Percentiles rank a stretch among this genome's conserved stretches.
Evolutionary conservation across 2,888 invertebrate species (phyloP).

Genomic region (Agriopis aurantiaria): DNA sequence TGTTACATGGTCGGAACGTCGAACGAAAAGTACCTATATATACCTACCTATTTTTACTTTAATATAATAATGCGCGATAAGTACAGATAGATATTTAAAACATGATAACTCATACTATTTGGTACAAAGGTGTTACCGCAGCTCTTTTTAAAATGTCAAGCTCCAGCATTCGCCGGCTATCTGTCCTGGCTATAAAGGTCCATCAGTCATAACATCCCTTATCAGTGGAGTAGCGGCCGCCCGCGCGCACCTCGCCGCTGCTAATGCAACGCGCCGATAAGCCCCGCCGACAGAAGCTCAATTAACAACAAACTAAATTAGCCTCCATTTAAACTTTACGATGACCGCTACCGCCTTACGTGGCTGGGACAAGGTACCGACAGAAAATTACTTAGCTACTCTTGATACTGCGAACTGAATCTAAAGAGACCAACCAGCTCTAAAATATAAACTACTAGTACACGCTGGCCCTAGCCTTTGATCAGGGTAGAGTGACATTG

Average conservation of each 20-base stretch:
- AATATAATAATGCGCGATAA: too few species aligned
- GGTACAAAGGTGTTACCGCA: background rate
- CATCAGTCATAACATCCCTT: conserved; percentile 75
- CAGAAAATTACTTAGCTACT: conserved; percentile 47
- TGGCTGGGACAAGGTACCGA: conserved; percentile 64
- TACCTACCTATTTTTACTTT: too few species aligned
- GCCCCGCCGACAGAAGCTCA: conserved; percentile 75
- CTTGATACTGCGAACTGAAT: conserved; percentile 4
- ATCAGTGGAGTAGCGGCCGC: conserved; percentile 61
- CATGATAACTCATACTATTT: too few species aligned
- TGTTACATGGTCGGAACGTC: too few species aligned
- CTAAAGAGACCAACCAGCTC: background rate
- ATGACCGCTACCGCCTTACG: conserved; percentile 84
- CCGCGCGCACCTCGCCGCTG: conserved; percentile 47
- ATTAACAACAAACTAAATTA: conserved; percentile 86
- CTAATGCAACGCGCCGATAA: conserved; percentile 82
- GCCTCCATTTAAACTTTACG: conserved; percentile 85
- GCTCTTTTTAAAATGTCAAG: background rate
- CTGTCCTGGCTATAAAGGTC: conserved; percentile 27
- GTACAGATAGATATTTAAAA: too few species aligned
- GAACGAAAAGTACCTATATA: too few species aligned
- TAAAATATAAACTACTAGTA: too few species aligned
- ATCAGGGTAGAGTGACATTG: too few species aligned
- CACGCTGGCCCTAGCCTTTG: too few species aligned
- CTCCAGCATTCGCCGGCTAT: conserved; percentile 19